Evolutionary conservation across 2,888 invertebrate genomes (phyloP).

Genomic region (Prenolepis imparis): DNA sequence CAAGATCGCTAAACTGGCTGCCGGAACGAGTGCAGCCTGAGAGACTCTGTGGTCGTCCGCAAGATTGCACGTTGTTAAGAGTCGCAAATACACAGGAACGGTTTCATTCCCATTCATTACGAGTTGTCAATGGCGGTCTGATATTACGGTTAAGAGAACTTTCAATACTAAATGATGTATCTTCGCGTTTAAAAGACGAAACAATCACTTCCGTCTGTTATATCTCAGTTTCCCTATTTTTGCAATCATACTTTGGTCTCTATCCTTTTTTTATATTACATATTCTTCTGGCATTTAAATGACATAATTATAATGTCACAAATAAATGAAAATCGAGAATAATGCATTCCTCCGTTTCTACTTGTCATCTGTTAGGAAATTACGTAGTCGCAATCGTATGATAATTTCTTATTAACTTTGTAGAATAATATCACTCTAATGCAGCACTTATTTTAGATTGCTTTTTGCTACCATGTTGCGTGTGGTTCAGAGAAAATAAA

Average conservation of each 20-base stretch:
- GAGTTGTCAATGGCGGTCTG: conserved; percentile 69
- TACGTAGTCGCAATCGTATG: background rate
- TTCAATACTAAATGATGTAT: conserved; percentile 4
- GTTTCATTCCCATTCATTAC: conserved; percentile 68
- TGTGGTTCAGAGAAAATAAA: background rate
- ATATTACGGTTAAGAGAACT: conserved; percentile 28
- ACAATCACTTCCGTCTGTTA: background rate
- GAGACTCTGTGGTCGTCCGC: conserved; percentile 79
- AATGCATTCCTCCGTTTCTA: background rate
- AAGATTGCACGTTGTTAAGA: conserved; percentile 78
- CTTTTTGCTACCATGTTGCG: background rate
- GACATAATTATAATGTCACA: background rate
- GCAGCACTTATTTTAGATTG: background rate
- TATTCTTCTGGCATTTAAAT: background rate
- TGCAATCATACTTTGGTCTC: background rate
- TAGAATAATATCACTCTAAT: background rate
- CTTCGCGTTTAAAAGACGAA: background rate
- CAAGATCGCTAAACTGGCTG: conserved; percentile 43
- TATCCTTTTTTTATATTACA: background rate
- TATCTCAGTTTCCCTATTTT: background rate
- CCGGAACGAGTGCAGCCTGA: conserved; percentile 52
- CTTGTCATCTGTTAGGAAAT: background rate
- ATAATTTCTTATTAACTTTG: conserved; percentile 2
- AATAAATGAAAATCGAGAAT: background rate
- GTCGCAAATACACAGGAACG: conserved; percentile 67